These are phyloP conservation scores for Coendou prehensilis DNA, from an alignment of 2,797 vertebrate genomes.

Conservation along the genomic window DNA sequence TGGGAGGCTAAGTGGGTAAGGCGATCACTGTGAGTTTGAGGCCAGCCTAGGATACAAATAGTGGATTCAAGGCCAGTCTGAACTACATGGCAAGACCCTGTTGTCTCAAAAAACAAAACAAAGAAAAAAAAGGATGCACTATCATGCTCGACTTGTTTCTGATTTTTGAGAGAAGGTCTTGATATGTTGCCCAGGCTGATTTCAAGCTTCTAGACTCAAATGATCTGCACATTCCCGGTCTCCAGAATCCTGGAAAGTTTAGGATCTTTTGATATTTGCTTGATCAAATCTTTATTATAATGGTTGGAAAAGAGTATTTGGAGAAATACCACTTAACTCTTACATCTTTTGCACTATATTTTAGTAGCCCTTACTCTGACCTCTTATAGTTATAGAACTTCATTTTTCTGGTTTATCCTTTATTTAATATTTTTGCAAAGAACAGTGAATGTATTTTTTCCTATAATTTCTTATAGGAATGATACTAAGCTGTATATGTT, in stretches of 20 bases:
- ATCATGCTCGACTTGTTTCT: no score
- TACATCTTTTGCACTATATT: neutral
- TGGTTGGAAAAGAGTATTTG: neutral
- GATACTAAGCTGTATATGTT: neutral
- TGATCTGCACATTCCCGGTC: no score
- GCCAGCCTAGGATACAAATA: neutral
- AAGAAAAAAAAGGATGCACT: no score
- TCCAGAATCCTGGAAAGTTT: no score
- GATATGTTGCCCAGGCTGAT: no score
- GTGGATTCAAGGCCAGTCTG: neutral
- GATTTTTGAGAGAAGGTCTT: no score
- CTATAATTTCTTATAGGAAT: slow-evolving; percentile 31
- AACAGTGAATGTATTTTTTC: neutral
- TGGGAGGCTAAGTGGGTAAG: neutral
- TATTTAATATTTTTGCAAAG: slow-evolving; percentile 13
- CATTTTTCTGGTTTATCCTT: neutral
- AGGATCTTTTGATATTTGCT: neutral
- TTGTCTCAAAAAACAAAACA: no score
- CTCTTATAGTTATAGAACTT: neutral
- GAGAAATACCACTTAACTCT: neutral
- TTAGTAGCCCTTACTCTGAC: no score
- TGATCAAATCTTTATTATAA: neutral
- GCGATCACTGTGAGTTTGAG: no score
- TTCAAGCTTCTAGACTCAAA: no score
- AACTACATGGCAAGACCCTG: neutral